Base-by-base conservation (phyloP, 2,113 vertebrate species). In the Sylvilagus bachmani region DNA sequence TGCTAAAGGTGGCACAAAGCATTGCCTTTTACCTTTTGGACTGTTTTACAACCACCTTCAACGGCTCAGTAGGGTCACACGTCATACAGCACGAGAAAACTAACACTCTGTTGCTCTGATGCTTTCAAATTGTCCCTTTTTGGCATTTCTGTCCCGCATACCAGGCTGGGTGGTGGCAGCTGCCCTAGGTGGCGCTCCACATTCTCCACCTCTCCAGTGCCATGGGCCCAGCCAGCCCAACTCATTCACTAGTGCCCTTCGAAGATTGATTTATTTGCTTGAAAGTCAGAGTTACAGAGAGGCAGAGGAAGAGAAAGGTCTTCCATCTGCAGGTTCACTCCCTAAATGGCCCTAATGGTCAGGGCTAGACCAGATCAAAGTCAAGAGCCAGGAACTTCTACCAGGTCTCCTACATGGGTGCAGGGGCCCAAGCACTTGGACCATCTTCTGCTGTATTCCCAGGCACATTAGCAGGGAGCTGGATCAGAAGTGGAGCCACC, bases 161-260 rank as follows among this genome's bases (percentile, higher is more conserved):
- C 16, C 29, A 58, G 16, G 44, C 27, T 64, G 12, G 5, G 29
- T 84, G 36, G 51, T 6, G 16, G 7, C 36, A 31, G 11, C 25
- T 78, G 66, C 8, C 29, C 29, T 3, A 7, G 7, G 73, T 3
- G 3, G 31, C 78, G 10, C 53, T 36, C 13, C 31, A 12, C 0
- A 10, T 1, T n/a, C 27, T 11, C 44, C 36, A 3, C 19, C 7
- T 4, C 5, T 33, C 61, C 24, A 19, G 13, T 2, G n/a, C 31
- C 61, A 29, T 10, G 11, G 69, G 24, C 17, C 36, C 70, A 27
- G 19, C 25, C 13, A 17, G 44, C 66, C 33, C 38, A 38, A 1
- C 22, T 62, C 62, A 6, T 38, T 73, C 14, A 29, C 33, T 38
- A 33, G 17, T 10, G 61, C 11, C 10, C 22, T 44, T 44, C 44